Evolutionary conservation across 35 echinoderm and acorn worm species (phyloP).

Genomic region (Apostichopus californicus): DNA sequence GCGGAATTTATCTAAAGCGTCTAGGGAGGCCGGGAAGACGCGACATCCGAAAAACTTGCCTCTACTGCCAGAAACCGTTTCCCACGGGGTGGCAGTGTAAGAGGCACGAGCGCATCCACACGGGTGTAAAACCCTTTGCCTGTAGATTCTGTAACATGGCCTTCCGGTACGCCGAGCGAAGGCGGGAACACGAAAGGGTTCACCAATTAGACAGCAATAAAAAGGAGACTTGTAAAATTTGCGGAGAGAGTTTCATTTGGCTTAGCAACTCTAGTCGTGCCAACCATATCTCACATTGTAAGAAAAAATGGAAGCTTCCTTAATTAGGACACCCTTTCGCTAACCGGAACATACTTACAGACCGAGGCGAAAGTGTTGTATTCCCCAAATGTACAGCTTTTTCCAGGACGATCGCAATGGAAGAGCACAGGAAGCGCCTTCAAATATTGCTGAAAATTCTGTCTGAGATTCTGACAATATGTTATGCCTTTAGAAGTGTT

Average conservation of each 20-base stretch:
- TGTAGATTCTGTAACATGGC: constrained; percentile 53
- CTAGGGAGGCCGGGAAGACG: not conserved
- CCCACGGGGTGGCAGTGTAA: constrained; percentile 6
- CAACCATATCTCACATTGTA: not conserved
- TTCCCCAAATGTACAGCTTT: too few species aligned
- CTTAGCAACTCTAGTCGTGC: not conserved
- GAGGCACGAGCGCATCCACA: constrained; percentile 61
- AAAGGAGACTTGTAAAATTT: not conserved
- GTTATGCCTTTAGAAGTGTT: too few species aligned
- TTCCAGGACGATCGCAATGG: too few species aligned
- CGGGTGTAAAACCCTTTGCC: constrained; percentile 58
- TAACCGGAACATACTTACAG: too few species aligned
- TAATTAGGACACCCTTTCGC: not conserved
- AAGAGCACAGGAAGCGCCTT: too few species aligned
- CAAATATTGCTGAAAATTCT: too few species aligned
- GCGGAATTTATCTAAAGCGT: not conserved
- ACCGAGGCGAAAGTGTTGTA: too few species aligned
- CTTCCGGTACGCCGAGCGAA: constrained; percentile 43
- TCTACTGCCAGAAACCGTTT: constrained; percentile 60
- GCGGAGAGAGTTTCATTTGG: constrained; percentile 4
- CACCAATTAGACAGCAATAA: not conserved
- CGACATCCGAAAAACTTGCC: constrained; percentile 30
- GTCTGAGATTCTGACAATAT: too few species aligned
- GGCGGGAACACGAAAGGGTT: constrained; percentile 22
- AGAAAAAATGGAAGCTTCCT: not conserved